Conservation (phyloP, 1,140 invertebrate genomes). For the Cotesia typhae region DNA sequence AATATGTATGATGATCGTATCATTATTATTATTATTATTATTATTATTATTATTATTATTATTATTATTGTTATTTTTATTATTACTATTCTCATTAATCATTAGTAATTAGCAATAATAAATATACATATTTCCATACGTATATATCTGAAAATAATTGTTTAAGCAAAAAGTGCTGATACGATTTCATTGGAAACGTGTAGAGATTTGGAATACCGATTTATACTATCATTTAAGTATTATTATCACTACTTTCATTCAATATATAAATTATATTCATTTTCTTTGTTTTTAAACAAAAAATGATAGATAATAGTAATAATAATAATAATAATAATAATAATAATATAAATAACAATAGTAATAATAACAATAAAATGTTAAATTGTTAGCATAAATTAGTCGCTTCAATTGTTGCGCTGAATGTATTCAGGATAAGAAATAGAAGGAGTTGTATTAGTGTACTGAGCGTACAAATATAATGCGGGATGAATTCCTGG, state of each 20-base stretch:
- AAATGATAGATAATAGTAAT: neutral
- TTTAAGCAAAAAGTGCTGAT: slow-evolving; percentile 42
- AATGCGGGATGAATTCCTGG: slow-evolving; percentile 62
- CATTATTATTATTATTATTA: too few species aligned
- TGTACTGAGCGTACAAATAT: slow-evolving; percentile 64
- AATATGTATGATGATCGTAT: slow-evolving; percentile 60
- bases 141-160: slow-evolving; percentile 23
- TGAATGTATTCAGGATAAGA: slow-evolving; percentile 62
- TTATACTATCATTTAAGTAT: slow-evolving; percentile 24
- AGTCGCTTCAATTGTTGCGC: slow-evolving; percentile 54
- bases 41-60: too few species aligned
- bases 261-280: neutral
- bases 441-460: slow-evolving; percentile 54
- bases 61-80: too few species aligned
- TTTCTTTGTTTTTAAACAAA: neutral
- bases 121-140: slow-evolving; percentile 46
- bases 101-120: too few species aligned
- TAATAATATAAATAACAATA: slow-evolving; percentile 1
- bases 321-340: neutral
- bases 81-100: too few species aligned
- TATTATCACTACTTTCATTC: neutral
- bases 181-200: slow-evolving; percentile 45
- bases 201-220: slow-evolving; percentile 43
- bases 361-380: slow-evolving; percentile 5
- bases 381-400: slow-evolving; percentile 28